phyloP scores from a whole-genome alignment of 2,797 vertebrate species.

The Distichodus sexfasciatus region DNA sequence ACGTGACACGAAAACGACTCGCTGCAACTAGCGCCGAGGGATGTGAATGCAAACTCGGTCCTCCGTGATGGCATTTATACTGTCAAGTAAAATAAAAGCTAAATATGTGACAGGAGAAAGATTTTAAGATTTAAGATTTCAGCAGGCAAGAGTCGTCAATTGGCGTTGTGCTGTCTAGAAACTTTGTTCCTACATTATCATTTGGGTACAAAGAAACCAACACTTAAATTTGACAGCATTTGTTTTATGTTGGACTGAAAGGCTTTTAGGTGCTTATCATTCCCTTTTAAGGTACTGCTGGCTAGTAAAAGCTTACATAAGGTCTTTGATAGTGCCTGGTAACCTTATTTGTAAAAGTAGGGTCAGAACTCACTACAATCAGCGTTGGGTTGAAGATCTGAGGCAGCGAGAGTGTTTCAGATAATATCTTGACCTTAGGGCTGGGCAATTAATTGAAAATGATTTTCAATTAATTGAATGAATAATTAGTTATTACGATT shows the following conservation, averaged over 20 bases:
- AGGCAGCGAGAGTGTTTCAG: background rate
- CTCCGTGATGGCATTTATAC: background rate
- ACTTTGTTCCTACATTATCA: background rate
- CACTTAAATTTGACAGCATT: background rate
- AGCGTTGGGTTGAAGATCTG: background rate
- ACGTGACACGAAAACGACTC: slow-evolving; percentile 55
- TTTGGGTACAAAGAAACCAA: background rate
- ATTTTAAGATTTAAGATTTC: background rate
- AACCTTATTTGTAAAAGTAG: background rate
- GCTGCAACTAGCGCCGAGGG: slow-evolving; percentile 56
- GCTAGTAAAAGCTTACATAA: background rate
- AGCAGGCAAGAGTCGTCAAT: background rate
- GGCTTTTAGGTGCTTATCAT: slow-evolving; percentile 3
- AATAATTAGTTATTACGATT: too few relatives aligned
- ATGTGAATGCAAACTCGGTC: slow-evolving; percentile 26
- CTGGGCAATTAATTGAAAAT: too few relatives aligned
- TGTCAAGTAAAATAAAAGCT: background rate
- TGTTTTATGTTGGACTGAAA: slow-evolving; percentile 6
- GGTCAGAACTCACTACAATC: background rate
- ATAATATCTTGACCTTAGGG: too few relatives aligned
- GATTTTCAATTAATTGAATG: too few relatives aligned
- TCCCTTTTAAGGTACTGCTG: slow-evolving; percentile 18
- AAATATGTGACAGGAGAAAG: background rate
- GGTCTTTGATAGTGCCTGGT: slow-evolving; percentile 11
- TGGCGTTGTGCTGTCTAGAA: background rate